Evolutionary conservation across 2,797 vertebrate species (phyloP).

Genomic region (Denticeps clupeoides): DNA sequence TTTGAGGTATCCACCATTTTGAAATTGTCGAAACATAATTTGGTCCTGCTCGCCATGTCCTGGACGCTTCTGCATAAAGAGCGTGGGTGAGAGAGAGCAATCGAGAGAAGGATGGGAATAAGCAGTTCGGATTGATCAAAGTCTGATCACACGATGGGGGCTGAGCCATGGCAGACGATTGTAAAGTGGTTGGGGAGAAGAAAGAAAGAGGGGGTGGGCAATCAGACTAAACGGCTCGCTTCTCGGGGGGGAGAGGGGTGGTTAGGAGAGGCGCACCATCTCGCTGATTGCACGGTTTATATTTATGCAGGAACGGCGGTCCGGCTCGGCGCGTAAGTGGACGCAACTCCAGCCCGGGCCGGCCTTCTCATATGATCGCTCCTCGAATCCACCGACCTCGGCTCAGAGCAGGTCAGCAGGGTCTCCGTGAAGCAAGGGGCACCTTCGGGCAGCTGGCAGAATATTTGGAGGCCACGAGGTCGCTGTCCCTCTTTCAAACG

Average conservation of each 20-base stretch:
- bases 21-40: no score
- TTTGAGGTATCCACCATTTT: no score
- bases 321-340: conserved; percentile 30
- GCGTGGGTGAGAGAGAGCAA: not conserved
- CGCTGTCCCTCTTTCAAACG: no score
- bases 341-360: conserved; percentile 19
- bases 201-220: conserved; percentile 4
- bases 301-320: conserved; percentile 41
- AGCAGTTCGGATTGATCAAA: conserved; percentile 6
- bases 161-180: conserved; percentile 14
- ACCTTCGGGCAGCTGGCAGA: no score
- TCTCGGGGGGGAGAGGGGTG: not conserved
- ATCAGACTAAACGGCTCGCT: conserved; percentile 23
- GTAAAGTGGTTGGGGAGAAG: conserved; percentile 18
- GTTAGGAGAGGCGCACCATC: conserved; percentile 13
- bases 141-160: conserved; percentile 10
- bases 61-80: no score
- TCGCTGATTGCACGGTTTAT: conserved; percentile 38
- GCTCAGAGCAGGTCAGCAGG: no score
- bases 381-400: conserved; percentile 29
- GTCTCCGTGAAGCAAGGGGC: no score
- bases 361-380: conserved; percentile 20
- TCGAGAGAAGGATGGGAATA: not conserved
- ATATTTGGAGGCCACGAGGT: no score
- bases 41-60: no score